Evolutionary conservation across 2,888 invertebrate species (phyloP).

Genomic region (Ophonus ardosiacus): DNA sequence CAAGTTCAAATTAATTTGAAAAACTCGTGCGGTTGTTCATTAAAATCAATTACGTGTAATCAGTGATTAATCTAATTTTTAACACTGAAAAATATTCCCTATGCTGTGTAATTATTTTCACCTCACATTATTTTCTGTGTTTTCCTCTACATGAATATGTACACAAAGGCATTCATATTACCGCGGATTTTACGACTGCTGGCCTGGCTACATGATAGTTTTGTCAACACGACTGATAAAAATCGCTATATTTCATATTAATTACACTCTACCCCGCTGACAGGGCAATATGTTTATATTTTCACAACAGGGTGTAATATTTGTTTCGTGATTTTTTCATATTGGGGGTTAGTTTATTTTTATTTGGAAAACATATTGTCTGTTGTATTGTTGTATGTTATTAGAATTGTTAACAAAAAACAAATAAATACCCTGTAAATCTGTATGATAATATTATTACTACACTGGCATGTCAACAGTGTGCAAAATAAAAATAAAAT

Average conservation of each 20-base stretch:
- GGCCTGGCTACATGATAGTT: background rate
- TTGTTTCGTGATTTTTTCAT: slow-evolving; percentile 1
- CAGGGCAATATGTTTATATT: background rate
- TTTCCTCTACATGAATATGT: background rate
- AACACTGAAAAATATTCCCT: background rate
- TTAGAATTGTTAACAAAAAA: no score
- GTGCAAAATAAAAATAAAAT: no score
- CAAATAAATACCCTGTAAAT: no score
- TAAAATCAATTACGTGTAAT: slow-evolving; percentile 4
- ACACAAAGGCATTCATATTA: background rate
- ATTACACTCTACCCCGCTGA: background rate
- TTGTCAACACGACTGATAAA: slow-evolving; percentile 2
- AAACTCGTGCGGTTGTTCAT: background rate
- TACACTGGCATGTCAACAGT: no score
- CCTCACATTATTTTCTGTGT: background rate
- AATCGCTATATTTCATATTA: slow-evolving; percentile 23
- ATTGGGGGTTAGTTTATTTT: background rate
- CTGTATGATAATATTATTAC: no score
- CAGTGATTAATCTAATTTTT: slow-evolving; percentile 12
- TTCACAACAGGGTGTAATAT: background rate
- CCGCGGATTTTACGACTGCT: background rate
- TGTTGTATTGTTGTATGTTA: background rate
- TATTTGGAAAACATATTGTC: background rate
- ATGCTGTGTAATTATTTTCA: background rate
- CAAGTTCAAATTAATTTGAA: background rate